Evolutionary conservation across 2,113 vertebrate species (phyloP).

Genomic region (Puma concolor): DNA sequence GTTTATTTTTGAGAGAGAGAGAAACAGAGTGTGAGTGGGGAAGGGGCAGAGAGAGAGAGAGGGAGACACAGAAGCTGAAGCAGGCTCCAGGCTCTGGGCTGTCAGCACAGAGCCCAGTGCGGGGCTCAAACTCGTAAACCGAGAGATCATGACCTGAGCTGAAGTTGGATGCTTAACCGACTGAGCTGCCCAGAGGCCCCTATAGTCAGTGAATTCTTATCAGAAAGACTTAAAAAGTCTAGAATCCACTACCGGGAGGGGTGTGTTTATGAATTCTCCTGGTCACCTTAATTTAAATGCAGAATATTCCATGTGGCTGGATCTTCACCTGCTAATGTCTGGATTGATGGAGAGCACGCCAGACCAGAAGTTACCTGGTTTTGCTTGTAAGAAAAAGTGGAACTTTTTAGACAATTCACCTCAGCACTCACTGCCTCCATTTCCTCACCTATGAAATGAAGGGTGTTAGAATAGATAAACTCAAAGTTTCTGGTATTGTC

Average conservation of each 20-base stretch:
- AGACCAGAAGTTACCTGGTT: neutral
- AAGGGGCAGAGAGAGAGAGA: no score
- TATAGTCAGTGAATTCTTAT: neutral
- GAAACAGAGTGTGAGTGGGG: no score
- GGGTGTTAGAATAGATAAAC: neutral
- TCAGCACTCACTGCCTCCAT: neutral
- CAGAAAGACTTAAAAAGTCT: neutral
- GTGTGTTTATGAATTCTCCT: neutral
- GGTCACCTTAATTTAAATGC: neutral
- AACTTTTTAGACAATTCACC: neutral
- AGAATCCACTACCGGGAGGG: neutral
- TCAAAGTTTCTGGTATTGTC: neutral
- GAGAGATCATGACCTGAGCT: no score
- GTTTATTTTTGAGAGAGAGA: no score
- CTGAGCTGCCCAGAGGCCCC: no score
- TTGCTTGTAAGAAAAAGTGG: neutral
- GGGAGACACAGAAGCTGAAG: no score
- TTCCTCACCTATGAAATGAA: conserved; percentile 1
- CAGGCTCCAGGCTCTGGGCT: no score
- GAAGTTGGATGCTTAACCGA: no score
- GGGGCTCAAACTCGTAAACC: no score
- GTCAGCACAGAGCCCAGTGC: no score
- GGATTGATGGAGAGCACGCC: neutral
- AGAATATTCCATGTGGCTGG: neutral
- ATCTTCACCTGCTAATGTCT: neutral